A percentile compares a stretch with the other conserved stretches of the same genome.
phyloP scores from a whole-genome alignment of 2,797 vertebrate genomes.

The Manis crassicaudata region DNA sequence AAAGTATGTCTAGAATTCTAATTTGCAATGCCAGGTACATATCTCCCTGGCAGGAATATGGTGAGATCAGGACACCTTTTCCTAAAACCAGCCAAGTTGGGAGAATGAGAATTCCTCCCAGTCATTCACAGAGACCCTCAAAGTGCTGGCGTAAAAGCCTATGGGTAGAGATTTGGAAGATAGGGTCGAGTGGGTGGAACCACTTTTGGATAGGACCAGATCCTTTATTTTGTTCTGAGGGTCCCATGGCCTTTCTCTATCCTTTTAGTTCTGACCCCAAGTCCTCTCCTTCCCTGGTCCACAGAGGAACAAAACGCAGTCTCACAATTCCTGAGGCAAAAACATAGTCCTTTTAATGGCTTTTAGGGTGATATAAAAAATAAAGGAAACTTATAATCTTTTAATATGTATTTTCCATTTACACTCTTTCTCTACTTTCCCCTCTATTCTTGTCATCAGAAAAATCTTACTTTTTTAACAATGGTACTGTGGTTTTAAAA shows the following conservation, averaged over 20 bases:
- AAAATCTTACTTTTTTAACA: conserved; percentile 50
- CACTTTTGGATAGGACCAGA: not conserved
- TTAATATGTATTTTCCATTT: conserved; percentile 7
- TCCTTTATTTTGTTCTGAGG: not conserved
- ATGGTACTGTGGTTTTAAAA: not conserved
- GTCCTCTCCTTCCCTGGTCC: not conserved
- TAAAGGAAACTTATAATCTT: not conserved
- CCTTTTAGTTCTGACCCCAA: not conserved
- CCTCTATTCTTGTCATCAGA: not conserved
- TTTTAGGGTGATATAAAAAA: not conserved
- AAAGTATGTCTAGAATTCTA: conserved; percentile 62
- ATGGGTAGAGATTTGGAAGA: not conserved
- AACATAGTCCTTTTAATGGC: not conserved
- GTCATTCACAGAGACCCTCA: not conserved
- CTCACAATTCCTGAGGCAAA: not conserved
- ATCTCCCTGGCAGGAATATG: not conserved
- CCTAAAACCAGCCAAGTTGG: not conserved
- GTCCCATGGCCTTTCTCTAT: not conserved
- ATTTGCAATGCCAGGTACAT: not conserved
- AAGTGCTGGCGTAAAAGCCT: not conserved
- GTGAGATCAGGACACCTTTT: not conserved
- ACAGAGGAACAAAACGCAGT: not conserved
- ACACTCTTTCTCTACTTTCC: not conserved
- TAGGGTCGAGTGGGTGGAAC: not conserved
- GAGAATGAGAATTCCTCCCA: not conserved